Base-by-base conservation (phyloP, 2,113 vertebrate species). In the Sarotherodon lohbergeri region DNA sequence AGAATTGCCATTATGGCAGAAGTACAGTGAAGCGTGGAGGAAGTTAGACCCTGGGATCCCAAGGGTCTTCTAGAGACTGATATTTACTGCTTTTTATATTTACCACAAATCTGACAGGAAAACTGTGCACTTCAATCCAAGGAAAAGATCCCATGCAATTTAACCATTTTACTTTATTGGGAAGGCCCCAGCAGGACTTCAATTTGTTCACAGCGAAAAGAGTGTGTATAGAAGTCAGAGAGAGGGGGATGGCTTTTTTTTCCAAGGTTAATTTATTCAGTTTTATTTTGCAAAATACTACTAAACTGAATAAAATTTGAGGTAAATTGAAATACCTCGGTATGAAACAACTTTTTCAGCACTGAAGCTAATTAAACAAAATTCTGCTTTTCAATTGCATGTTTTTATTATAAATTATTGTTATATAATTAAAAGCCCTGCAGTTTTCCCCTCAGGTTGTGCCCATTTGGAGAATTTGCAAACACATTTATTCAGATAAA, bases 401-500 rank as follows among this genome's bases (percentile, higher is more conserved):
- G 19, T 13, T 22, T 39, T 39, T 68, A 68, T 68, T 22, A 68
- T 68, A 68, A 68, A 68, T 39, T 68, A 68, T 68, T 22, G 34
- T 22, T 22, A 68, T 22, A 68, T 8, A 68, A 68, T 80, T 80
- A 27, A n/a, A 79, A 90, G 68, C 6, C 41, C 63, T 48, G 46
- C 2, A 7, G 68, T 13, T 87, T 80, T 68, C 63, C 29, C 52
- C 83, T 76, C 41, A 55, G 27, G 19, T 39, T 19, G 24, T 57
- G 55, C 29, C 48, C 48, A 27, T 86, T 73, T 84, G 24, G 24
- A 36, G 17, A 63, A 76, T 83, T 63, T 88, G 34, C 7, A 48
- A 76, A 87, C 43, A 73, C 16, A 17, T 85, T 80, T 79, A 82
- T 84, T 84, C n/a, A 5, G 55, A 83, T 34, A 22, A 81, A 46